Evolutionary conservation across 2,888 invertebrate genomes (phyloP), one percentile per base, ranked within the genome.

Genomic region (Thecophora atra): DNA sequence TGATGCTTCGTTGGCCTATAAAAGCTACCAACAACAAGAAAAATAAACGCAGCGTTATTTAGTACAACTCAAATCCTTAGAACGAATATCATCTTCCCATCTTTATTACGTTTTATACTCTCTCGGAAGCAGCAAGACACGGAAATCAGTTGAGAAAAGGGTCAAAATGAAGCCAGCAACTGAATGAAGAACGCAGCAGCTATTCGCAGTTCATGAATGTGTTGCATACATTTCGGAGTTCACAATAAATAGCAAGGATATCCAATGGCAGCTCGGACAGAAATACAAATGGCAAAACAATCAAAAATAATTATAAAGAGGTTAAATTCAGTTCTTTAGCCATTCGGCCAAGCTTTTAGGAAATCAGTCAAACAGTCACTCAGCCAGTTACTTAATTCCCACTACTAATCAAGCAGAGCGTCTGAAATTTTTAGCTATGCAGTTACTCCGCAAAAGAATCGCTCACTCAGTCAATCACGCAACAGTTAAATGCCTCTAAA

Each of bases 211-310:
- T 51, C 15, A 13, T 15, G 51, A 15, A 17, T n/a, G 21, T 54
- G 54, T 54, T 54, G 19, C 54, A 54, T 21, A 54, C 21, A 54
- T 54, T 54, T 54, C 0, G 54, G 54, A 54, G n/a, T 21, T 37
- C 37, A 37, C 11, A 37, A 11, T 8, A 37, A 37, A 37, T 37
- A 37, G 7, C 21, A 54, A 21, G 21, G 21, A 21, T 5, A 54
- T 54, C 54, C 19, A 54, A 54, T 6, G 54, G 21, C 6, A 37
- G 11, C 37, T 37, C 6, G 7, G 11, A 37, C 1, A 6, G 11
- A 37, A 37, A 6, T 8, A 11, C 37, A 6, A 37, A 37, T 6
- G 11, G 37, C 37, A 37, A 37, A 37, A 37, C 11, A n/a, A n/a
- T n/a, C n/a, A n/a, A n/a, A n/a, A n/a, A n/a, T n/a, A n/a, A n/a